Evolutionary conservation across 2,113 vertebrate genomes (phyloP).

Genomic region (Ciconia stormi): DNA sequence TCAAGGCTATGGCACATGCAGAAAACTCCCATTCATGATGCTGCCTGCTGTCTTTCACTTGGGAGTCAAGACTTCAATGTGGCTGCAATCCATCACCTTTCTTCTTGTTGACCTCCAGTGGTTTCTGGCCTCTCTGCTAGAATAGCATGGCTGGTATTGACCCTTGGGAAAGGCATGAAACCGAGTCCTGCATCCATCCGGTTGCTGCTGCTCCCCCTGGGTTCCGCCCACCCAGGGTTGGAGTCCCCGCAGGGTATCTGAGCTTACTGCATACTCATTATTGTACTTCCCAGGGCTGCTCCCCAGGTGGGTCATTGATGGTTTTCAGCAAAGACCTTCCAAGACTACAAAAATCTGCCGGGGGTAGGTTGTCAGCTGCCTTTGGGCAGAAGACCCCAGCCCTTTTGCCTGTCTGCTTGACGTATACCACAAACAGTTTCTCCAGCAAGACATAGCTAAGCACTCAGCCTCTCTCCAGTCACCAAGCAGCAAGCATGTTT

Average conservation of each 20-base stretch:
- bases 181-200: background rate
- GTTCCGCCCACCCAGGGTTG: background rate
- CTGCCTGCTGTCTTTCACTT: background rate
- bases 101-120: background rate
- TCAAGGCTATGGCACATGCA: background rate
- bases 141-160: background rate
- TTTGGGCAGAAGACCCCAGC: background rate
- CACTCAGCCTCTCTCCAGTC: background rate
- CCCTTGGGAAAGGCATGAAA: background rate
- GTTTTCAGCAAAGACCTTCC: background rate
- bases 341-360: background rate
- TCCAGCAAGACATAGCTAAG: accelerated
- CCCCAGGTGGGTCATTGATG: background rate
- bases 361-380: background rate
- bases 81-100: background rate
- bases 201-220: background rate
- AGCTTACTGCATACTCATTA: background rate
- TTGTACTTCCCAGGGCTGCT: background rate
- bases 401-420: background rate
- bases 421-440: background rate
- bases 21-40: background rate
- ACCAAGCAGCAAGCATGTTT: background rate
- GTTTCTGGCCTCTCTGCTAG: background rate
- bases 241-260: accelerated
- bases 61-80: accelerated